Evolutionary conservation across 2,797 vertebrate species (phyloP), one percentile per base, ranked within the genome.

Genomic region (Dryobates pubescens): DNA sequence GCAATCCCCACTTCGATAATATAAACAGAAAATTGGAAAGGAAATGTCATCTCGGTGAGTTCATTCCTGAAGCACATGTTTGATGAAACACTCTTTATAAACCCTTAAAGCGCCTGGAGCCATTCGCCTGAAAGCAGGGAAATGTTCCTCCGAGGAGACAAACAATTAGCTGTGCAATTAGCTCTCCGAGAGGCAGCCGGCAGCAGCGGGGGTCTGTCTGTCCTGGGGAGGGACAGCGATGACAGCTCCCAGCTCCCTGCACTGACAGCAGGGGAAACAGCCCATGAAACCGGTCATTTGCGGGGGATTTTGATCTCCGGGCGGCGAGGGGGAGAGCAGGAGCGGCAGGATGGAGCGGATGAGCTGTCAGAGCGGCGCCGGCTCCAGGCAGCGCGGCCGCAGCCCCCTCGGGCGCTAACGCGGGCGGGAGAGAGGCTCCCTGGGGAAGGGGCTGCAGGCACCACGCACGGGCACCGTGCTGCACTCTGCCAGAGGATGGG

Each of bases 141-240:
- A 41, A 69, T 49, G 54, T 65, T 77, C 67, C 88, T 86, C 92
- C 53, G 32, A 92, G 94, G 95, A 84, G 93, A 75, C 24, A 93
- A 91, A 74, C 95, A 96, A 97, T 97, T 97, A 98, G 97, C 96
- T 93, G 88, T 76, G 91, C 97, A 96, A 97, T 97, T 96, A 97
- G 93, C 89, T 94, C 94, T 93, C 85, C 69, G 71, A 95, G 96
- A 93, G 84, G 94, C 29, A 76, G 83, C 23, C n/a, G 90, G 91
- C 97, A 96, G 96, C 96, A 97, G 96, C 87, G 82, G 96, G 82
- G 88, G 72, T 58, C 85, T 84, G 62, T 86, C 94, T 88, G 79
- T 61, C 19, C 5, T 65, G 95, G 79, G 95, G 95, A 96, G 89
- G 96, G 95, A 70, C 8, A 47, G 67, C 32, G 30, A 92, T 71